These are phyloP conservation scores for Sebastes elongatus DNA, from an alignment of 2,797 vertebrate species.

Conservation along the genomic window DNA sequence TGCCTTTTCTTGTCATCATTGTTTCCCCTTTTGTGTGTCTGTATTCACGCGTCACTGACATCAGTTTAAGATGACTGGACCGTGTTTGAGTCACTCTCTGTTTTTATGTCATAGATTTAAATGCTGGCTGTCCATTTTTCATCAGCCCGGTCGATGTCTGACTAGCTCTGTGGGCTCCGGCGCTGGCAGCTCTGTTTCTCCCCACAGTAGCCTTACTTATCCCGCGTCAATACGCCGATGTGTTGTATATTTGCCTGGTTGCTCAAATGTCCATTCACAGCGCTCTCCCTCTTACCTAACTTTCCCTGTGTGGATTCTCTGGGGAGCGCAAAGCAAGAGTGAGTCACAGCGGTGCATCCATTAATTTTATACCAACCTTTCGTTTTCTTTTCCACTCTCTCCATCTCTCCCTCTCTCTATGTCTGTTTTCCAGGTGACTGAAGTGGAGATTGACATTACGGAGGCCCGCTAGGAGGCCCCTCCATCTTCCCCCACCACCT, in stretches of 20 bases:
- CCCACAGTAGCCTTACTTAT: slow-evolving; percentile 65
- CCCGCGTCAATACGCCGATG: slow-evolving; percentile 58
- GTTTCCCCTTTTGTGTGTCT: neutral
- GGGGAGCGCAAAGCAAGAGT: slow-evolving; percentile 39
- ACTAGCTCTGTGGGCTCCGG: slow-evolving; percentile 53
- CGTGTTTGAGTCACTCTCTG: slow-evolving; percentile 34
- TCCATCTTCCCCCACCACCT: slow-evolving; percentile 11
- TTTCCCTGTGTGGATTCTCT: slow-evolving; percentile 44
- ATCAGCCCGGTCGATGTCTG: slow-evolving; percentile 49
- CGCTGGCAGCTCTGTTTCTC: slow-evolving; percentile 60
- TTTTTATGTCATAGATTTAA: slow-evolving; percentile 58
- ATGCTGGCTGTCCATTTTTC: slow-evolving; percentile 62
- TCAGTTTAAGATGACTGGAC: slow-evolving; percentile 25
- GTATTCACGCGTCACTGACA: slow-evolving; percentile 13
- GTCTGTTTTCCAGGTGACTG: slow-evolving; percentile 75
- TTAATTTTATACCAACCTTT: slow-evolving; percentile 62
- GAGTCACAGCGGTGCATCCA: slow-evolving; percentile 59
- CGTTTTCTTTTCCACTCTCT: slow-evolving; percentile 41
- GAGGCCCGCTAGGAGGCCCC: slow-evolving; percentile 58
- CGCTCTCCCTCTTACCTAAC: slow-evolving; percentile 52
- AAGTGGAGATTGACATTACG: slow-evolving; percentile 67
- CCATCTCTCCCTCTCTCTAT: slow-evolving; percentile 43
- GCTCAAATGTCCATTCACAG: slow-evolving; percentile 58
- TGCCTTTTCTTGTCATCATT: neutral
- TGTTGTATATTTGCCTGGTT: slow-evolving; percentile 65